Evolutionary conservation across 2,888 invertebrate species (phyloP), one percentile per base, ranked within the genome.

Genomic region (Tachina lurida): DNA sequence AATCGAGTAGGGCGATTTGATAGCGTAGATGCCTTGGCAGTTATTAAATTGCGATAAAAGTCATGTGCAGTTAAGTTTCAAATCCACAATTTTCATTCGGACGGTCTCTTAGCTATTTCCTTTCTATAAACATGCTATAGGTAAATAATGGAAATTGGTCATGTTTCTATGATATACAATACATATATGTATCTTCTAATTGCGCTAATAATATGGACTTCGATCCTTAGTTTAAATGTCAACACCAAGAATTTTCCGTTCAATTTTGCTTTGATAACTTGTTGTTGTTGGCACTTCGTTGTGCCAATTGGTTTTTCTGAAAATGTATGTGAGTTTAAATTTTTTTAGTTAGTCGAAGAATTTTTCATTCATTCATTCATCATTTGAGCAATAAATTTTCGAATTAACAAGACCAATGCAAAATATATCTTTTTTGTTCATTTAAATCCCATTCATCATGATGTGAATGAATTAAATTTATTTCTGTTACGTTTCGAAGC

Each of bases 401-500:
- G 62, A 12, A 58, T 41, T 63, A 31, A 31, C 13, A 65, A 49
- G 8, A 75, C 22, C 75, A 71, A 70, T 62, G 43, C 47, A 73
- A 43, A 31, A 31, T 31, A 31, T 31, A 56, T 22, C 2, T n/a
- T 19, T 75, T 74, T 49, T 41, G 17, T 68, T 74, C 47, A 76
- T 79, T 87, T 76, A 71, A 78, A 79, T 81, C 79, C 62, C 87
- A 87, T 87, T 87, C 86, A 87, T 87, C 83, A 87, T 70, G 68
- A 62, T 79, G 77, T 83, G 87, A 87, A 87, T 87, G 86, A 87
- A 87, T 87, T 87, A 78, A 87, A 83, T 84, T 74, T 68, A 54
- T 54, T 65, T 63, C 49, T 19, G 60, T 56, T 77, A 58, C 47
- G 31, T 31, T 82, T 77, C 83, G 31, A 86, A 86, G 87, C 87